A percentile compares a stretch with the other conserved stretches of the same genome.
phyloP scores from a whole-genome alignment of 2,797 vertebrate species.

The Sparus aurata region DNA sequence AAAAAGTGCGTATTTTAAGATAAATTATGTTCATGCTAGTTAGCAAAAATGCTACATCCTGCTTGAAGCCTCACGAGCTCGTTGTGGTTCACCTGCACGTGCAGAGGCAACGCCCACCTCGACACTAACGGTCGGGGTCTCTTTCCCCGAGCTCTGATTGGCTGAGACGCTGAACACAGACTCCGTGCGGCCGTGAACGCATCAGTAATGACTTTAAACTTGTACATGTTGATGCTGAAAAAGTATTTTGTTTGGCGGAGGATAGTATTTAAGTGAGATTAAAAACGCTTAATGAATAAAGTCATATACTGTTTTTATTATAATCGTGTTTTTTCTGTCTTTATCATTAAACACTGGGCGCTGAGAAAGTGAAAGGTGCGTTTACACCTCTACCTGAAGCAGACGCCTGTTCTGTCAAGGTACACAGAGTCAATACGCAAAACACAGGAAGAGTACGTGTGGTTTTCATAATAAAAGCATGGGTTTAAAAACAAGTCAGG shows the following conservation, averaged over 20 bases:
- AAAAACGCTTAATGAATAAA: not conserved
- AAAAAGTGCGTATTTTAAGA: not conserved
- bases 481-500: too few relatives aligned
- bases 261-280: not conserved
- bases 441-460: not conserved
- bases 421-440: not conserved
- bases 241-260: not conserved
- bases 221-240: not conserved
- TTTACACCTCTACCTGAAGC: not conserved
- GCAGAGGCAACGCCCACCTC: constrained; percentile 74
- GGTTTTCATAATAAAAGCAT: constrained; percentile 57
- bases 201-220: not conserved
- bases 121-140: rapidly evolving
- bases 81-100: constrained; percentile 24
- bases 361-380: constrained; percentile 7
- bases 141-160: constrained; percentile 42
- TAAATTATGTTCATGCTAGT: not conserved
- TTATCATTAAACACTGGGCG: not conserved
- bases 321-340: not conserved
- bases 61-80: not conserved
- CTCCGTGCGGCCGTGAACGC: not conserved
- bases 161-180: not conserved
- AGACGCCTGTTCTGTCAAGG: constrained; percentile 9
- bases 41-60: too few relatives aligned
- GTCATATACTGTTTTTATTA: not conserved